phyloP scores from a whole-genome alignment of 2,113 vertebrate genomes.

The Dipodomys merriami region DNA sequence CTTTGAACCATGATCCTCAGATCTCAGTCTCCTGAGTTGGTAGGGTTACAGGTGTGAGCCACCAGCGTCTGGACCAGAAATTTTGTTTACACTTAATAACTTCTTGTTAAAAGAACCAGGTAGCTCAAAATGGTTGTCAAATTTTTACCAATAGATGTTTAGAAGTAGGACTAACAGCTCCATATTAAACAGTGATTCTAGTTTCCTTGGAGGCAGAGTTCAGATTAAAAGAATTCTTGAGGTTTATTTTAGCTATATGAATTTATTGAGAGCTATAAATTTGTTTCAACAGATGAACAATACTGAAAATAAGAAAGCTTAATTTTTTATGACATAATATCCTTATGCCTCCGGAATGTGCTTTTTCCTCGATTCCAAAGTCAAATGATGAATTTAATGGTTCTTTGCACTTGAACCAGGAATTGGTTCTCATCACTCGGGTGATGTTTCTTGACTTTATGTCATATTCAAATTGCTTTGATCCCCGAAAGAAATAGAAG shows the following conservation, averaged over 20 bases:
- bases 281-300: conserved; percentile 56
- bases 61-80: not conserved
- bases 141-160: not conserved
- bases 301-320: conserved; percentile 49
- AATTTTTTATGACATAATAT: conserved; percentile 19
- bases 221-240: conserved; percentile 38
- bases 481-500: conserved; percentile 91
- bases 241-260: not conserved
- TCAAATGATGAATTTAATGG: conserved; percentile 40
- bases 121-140: not conserved
- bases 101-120: conserved; percentile 6
- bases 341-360: not conserved
- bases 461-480: conserved; percentile 91
- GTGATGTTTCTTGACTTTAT: conserved; percentile 87
- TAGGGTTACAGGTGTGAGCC: too few species aligned
- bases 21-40: too few species aligned
- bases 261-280: conserved; percentile 44
- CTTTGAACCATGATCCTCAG: too few species aligned
- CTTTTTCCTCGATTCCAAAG: not conserved
- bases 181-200: not conserved
- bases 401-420: conserved; percentile 90
- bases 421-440: conserved; percentile 87
- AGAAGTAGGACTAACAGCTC: not conserved
- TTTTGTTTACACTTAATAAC: conserved; percentile 19
- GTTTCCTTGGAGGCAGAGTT: conserved; percentile 36